Evolutionary conservation across 2,888 invertebrate genomes (phyloP).

Genomic region (Lapara coniferarum): DNA sequence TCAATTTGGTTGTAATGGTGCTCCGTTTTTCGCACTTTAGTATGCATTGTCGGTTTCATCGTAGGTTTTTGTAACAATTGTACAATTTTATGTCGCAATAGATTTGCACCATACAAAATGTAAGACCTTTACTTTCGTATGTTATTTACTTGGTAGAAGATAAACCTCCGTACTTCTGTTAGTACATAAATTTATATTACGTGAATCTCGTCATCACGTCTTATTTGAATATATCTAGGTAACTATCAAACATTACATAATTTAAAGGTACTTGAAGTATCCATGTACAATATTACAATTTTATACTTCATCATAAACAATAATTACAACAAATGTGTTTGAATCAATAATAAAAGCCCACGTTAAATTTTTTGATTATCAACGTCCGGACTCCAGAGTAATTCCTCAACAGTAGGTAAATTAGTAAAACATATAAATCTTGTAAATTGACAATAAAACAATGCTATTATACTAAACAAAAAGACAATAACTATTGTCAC

Average conservation of each 20-base stretch:
- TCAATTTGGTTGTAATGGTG: conserved; percentile 19
- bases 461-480: not conserved
- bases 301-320: no score
- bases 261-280: no score
- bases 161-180: no score
- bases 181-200: no score
- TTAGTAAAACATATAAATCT: not conserved
- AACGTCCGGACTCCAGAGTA: not conserved
- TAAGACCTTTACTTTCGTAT: not conserved
- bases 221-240: no score
- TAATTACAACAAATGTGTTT: no score
- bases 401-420: not conserved
- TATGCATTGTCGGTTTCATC: not conserved
- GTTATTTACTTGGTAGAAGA: no score
- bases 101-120: not conserved
- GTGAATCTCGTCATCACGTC: no score
- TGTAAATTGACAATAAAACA: not conserved
- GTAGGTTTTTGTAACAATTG: not conserved
- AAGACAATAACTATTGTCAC: conserved; percentile 5
- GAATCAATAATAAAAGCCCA: not conserved
- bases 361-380: not conserved
- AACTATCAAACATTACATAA: no score
- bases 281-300: no score
- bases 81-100: not conserved
- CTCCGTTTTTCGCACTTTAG: conserved; percentile 2